Percentiles rank a stretch among this genome's conserved stretches.
These are phyloP conservation scores for Anguilla marmorata DNA, from an alignment of 2,797 vertebrate genomes.

Conservation along the genomic window DNA sequence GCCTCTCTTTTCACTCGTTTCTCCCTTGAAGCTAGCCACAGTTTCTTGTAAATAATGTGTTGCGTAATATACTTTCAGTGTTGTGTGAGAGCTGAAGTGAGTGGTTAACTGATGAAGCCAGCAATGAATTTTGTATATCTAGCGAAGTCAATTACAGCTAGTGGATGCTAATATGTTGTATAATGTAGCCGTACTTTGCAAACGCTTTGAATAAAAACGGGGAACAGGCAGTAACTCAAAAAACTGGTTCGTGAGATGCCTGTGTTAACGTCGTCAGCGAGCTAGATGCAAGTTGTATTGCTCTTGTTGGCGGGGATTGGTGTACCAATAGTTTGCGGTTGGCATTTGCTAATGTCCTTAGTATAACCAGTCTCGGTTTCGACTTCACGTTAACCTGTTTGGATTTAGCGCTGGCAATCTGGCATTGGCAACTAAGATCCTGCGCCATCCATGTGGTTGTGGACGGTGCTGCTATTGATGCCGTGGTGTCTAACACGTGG, in stretches of 20 bases:
- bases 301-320: neutral
- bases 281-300: neutral
- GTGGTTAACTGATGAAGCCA: neutral
- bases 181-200: neutral
- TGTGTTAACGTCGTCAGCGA: neutral
- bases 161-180: neutral
- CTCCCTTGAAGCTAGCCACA: neutral
- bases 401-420: neutral
- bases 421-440: neutral
- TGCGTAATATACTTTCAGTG: neutral
- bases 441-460: neutral
- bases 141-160: neutral
- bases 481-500: neutral
- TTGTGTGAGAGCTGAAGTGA: neutral
- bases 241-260: neutral
- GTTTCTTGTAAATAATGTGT: neutral
- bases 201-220: neutral
- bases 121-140: neutral
- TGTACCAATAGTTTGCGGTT: neutral
- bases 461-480: constrained; percentile 26
- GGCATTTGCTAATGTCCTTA: neutral
- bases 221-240: neutral
- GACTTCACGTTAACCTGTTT: neutral
- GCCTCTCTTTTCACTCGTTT: neutral
- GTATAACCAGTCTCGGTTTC: neutral